Conservation (phyloP, 2,113 vertebrate genomes). For the Hirundichthys speculiger region DNA sequence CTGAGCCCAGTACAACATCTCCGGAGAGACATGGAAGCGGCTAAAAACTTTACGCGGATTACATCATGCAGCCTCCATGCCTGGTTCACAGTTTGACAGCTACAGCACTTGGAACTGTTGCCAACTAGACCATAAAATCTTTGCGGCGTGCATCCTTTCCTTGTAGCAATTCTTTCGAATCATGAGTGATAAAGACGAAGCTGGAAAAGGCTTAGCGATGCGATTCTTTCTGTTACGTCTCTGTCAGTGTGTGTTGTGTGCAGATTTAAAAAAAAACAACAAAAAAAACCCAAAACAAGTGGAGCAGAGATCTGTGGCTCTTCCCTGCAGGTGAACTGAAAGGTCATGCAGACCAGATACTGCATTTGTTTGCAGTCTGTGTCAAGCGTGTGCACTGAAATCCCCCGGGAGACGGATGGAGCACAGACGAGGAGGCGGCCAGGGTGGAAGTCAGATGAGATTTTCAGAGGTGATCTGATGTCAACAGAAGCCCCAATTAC, state of each 20-base stretch:
- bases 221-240: neutral
- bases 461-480: constrained; percentile 27
- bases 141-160: no score
- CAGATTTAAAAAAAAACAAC: no score
- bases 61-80: no score
- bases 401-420: constrained; percentile 29
- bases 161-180: no score
- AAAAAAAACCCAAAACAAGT: constrained; percentile 14
- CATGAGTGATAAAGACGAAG: no score
- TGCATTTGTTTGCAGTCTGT: constrained; percentile 35
- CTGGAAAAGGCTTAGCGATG: neutral
- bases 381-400: constrained; percentile 17
- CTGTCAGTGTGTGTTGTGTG: neutral
- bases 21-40: no score
- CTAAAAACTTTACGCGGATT: no score
- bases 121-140: no score
- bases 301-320: constrained; percentile 28
- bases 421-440: constrained; percentile 18
- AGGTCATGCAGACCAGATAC: constrained; percentile 57
- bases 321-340: constrained; percentile 62
- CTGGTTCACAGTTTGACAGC: no score
- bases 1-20: no score
- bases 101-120: no score
- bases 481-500: constrained; percentile 2
- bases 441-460: constrained; percentile 22